phyloP scores from a whole-genome alignment of 2,888 invertebrate species.

The Leucophenga montana region DNA sequence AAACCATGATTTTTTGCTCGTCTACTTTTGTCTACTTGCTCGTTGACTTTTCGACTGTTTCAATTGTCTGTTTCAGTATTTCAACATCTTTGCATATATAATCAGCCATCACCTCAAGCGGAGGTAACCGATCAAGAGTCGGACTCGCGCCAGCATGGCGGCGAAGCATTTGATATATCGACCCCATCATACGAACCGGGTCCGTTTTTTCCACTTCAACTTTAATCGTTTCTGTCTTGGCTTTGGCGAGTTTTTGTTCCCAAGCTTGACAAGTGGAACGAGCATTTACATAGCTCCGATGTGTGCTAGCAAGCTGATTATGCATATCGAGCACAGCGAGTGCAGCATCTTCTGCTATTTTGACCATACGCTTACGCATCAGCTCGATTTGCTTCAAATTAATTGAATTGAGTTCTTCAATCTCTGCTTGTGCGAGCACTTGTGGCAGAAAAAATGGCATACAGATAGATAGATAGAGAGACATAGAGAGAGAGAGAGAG shows the following conservation, averaged over 20 bases:
- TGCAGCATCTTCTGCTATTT: conserved; percentile 68
- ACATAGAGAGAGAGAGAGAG: too few relatives aligned
- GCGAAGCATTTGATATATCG: conserved; percentile 66
- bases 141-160: conserved; percentile 57
- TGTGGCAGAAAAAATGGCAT: too few relatives aligned
- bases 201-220: conserved; percentile 66
- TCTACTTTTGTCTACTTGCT: too few relatives aligned
- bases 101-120: too few relatives aligned
- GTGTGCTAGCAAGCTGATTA: conserved; percentile 69
- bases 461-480: too few relatives aligned
- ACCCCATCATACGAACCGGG: conserved; percentile 63
- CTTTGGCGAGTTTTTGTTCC: conserved; percentile 66
- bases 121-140: too few relatives aligned
- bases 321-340: conserved; percentile 68
- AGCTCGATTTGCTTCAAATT: conserved; percentile 66
- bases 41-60: too few relatives aligned
- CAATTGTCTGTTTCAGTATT: too few relatives aligned
- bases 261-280: conserved; percentile 64
- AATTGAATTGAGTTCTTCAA: conserved; percentile 50
- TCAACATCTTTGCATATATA: too few relatives aligned
- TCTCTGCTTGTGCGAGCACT: conserved; percentile 72
- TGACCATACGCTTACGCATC: conserved; percentile 68
- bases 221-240: conserved; percentile 60
- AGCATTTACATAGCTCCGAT: conserved; percentile 65
- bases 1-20: too few relatives aligned